Conservation (phyloP, 2,797 vertebrate genomes). For the Channallabes apus region DNA sequence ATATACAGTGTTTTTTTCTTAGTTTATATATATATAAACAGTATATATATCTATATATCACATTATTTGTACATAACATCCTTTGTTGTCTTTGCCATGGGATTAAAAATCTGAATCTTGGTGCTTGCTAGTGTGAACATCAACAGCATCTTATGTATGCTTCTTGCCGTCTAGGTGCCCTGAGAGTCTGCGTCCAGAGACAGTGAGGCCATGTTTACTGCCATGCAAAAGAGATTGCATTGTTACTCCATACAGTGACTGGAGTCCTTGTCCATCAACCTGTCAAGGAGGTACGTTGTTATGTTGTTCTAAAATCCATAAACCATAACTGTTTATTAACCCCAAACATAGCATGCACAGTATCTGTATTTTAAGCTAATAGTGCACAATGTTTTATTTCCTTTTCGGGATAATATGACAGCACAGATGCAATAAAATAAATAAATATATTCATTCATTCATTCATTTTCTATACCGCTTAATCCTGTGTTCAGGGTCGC, state of each 20-base stretch:
- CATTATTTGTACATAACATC: background rate
- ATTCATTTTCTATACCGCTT: too few relatives aligned
- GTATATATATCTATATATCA: too few relatives aligned
- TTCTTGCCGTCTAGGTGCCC: constrained; percentile 79
- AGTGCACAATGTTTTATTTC: background rate
- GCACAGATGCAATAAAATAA: background rate
- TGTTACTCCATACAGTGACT: constrained; percentile 91
- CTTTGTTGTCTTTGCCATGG: background rate
- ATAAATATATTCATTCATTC: too few relatives aligned
- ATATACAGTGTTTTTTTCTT: too few relatives aligned
- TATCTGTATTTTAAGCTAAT: background rate
- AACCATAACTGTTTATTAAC: background rate
- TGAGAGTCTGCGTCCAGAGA: constrained; percentile 92
- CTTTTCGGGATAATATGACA: background rate
- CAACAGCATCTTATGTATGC: constrained; percentile 28
- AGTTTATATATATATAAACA: too few relatives aligned
- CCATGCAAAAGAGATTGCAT: constrained; percentile 93
- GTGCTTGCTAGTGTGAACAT: background rate
- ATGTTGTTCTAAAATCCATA: background rate
- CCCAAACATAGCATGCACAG: background rate
- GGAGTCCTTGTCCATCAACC: constrained; percentile 82
- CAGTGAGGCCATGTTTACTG: constrained; percentile 89
- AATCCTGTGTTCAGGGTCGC: too few relatives aligned
- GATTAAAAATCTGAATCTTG: background rate
- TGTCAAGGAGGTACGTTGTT: constrained; percentile 83